phyloP scores from a whole-genome alignment of 2,888 invertebrate genomes.

The Atethmia centrago region DNA sequence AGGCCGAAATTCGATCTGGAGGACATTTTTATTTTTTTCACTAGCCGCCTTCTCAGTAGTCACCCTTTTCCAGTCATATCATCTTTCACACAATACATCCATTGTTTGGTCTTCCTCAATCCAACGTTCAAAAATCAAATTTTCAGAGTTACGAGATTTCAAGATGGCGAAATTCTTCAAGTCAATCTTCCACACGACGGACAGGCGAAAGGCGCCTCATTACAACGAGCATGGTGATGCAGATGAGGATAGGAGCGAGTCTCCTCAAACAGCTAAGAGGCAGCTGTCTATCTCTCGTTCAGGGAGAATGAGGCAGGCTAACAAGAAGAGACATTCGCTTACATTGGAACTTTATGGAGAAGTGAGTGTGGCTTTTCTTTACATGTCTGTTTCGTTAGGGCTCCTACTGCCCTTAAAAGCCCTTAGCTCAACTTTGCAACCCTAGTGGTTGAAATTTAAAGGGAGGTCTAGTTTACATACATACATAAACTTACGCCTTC shows the following conservation, averaged over 20 bases:
- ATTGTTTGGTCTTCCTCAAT: neutral
- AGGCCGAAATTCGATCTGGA: too few species aligned
- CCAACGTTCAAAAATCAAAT: neutral
- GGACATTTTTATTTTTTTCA: too few species aligned
- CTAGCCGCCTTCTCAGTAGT: too few species aligned
- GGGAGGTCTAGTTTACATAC: neutral
- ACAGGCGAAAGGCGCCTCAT: slow-evolving; percentile 72
- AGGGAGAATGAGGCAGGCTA: slow-evolving; percentile 90
- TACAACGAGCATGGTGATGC: slow-evolving; percentile 67
- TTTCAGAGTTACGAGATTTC: slow-evolving; percentile 23
- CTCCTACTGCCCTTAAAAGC: too few species aligned
- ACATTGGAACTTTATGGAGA: slow-evolving; percentile 89
- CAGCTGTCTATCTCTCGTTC: slow-evolving; percentile 91
- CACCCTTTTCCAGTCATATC: too few species aligned
- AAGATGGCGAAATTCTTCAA: slow-evolving; percentile 87
- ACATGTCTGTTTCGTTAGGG: too few species aligned
- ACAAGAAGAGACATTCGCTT: slow-evolving; percentile 89
- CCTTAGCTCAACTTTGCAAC: too few species aligned
- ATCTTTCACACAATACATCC: too few species aligned
- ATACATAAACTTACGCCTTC: too few species aligned
- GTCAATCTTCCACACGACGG: slow-evolving; percentile 80
- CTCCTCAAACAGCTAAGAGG: slow-evolving; percentile 77
- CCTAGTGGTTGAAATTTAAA: neutral
- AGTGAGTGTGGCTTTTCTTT: slow-evolving; percentile 69
- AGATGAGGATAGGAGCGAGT: slow-evolving; percentile 75